Percentiles rank a stretch among this genome's conserved stretches.
Evolutionary conservation across 2,113 vertebrate genomes (phyloP).

Genomic region (Chauna torquata): DNA sequence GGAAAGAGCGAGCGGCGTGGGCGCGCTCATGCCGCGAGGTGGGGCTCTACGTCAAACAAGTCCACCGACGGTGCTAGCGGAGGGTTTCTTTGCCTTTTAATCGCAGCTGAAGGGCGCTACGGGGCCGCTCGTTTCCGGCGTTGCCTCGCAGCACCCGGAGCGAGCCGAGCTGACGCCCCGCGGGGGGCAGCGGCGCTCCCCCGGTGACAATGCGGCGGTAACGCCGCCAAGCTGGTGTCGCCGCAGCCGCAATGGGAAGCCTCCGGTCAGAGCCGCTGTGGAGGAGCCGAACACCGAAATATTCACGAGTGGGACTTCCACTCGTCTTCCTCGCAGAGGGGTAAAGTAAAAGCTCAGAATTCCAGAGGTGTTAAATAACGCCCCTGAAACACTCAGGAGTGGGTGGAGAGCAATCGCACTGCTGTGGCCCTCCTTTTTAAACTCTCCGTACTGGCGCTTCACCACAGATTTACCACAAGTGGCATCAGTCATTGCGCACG

Average conservation of each 20-base stretch:
- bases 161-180: not conserved
- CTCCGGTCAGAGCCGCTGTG: fast-evolving
- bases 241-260: not conserved
- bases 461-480: not conserved
- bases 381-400: not conserved
- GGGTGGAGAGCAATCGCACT: too few relatives aligned
- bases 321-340: not conserved
- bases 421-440: not conserved
- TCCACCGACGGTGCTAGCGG: not conserved
- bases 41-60: not conserved
- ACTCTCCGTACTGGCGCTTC: not conserved
- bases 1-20: fast-evolving
- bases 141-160: not conserved
- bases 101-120: not conserved
- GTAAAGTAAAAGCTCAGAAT: not conserved
- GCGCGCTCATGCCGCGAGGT: not conserved
- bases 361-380: not conserved
- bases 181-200: not conserved
- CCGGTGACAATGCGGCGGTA: not conserved
- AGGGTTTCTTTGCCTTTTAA: too few relatives aligned
- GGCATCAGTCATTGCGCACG: fast-evolving
- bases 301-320: fast-evolving
- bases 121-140: fast-evolving
- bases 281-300: fast-evolving
- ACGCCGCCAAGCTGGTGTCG: not conserved